These are phyloP conservation scores for Choristoneura rosaceana DNA, from an alignment of 2,888 invertebrate species.

Conservation along the genomic window DNA sequence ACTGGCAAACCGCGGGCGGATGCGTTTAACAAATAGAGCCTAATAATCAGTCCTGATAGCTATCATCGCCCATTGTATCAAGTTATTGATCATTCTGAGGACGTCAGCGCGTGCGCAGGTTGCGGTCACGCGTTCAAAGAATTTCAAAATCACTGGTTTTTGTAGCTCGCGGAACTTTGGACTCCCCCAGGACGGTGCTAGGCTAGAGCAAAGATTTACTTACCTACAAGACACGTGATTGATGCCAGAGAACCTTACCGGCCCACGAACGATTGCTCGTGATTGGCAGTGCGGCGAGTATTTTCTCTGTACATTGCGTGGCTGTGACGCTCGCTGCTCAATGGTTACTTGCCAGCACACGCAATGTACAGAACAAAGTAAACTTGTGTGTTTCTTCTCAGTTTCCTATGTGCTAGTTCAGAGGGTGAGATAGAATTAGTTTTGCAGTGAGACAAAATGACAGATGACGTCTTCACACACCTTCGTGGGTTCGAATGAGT, in stretches of 20 bases:
- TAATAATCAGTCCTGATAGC: slow-evolving; percentile 3
- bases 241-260: no score
- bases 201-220: neutral
- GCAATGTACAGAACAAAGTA: no score
- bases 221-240: neutral
- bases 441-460: neutral
- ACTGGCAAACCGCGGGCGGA: slow-evolving; percentile 17
- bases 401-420: neutral
- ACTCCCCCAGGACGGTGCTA: neutral
- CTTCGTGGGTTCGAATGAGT: neutral
- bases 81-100: slow-evolving; percentile 1
- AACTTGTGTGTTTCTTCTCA: no score
- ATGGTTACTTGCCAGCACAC: no score
- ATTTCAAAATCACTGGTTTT: neutral
- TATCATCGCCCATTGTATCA: slow-evolving; percentile 7
- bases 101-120: slow-evolving; percentile 13
- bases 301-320: no score
- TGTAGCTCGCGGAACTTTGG: neutral
- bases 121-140: slow-evolving; percentile 20
- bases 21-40: slow-evolving; percentile 5
- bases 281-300: no score
- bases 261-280: no score
- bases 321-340: no score
- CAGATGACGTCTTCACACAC: neutral
- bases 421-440: neutral